Base-by-base conservation (phyloP, 2,888 invertebrate species). In the Xanthorhoe spadicearia region DNA sequence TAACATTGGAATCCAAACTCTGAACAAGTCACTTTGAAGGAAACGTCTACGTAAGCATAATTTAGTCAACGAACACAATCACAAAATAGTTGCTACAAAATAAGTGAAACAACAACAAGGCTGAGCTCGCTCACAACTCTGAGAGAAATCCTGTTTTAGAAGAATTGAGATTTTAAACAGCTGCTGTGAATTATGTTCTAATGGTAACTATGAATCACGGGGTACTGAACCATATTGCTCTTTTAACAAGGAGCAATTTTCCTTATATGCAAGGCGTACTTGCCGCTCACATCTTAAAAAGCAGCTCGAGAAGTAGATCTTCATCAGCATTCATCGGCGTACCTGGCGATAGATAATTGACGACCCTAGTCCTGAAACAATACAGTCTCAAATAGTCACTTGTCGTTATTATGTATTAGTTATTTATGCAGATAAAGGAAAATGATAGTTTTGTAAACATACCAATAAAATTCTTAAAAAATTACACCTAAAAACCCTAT, bases 321-420 rank as follows among this genome's bases (percentile, higher is more conserved):
- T 93, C 93, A 71, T 92, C 92, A 70, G 91, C 93, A 75, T 90
- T 90, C 92, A 93, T 89, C 69, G 93, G 93, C 70, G 93, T 91
- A 79, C 87, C 85, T 53, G 93, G 92, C 75, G 93, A 89, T 82
- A 93, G 82, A 77, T 93, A 93, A 80, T 93, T 87, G 77, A 93
- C 86, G 75, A 89, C 87, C 83, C 92, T 91, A 19, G 58, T 50
- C 17, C 53, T 58, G 35, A 38, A 50, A 61, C 28, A 53, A 43
- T 17, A 48, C 3, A n/a, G n/a, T n/a, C n/a, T n/a, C n/a, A n/a
- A n/a, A n/a, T n/a, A n/a, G n/a, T n/a, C n/a, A n/a, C n/a, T n/a
- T n/a, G n/a, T n/a, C n/a, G n/a, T n/a, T n/a, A n/a, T n/a, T n/a
- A n/a, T n/a, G n/a, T n/a, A n/a, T n/a, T n/a, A n/a, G n/a, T n/a